Base-by-base conservation (phyloP, 2,797 vertebrate genomes). In the Peromyscus attwateri region DNA sequence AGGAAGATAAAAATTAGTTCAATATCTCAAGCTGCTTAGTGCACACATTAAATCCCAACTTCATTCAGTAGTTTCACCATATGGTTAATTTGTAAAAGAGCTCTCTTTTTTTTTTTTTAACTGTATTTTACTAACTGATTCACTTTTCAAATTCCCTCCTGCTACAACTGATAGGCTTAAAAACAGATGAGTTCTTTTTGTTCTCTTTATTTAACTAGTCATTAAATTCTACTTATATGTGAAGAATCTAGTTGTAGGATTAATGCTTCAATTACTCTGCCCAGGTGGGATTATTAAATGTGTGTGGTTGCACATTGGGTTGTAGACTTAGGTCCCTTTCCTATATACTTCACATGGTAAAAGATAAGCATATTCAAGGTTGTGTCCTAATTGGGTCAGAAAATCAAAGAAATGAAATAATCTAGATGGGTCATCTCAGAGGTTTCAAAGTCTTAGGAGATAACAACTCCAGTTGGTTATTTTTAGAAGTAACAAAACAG, bases 1-100 rank as follows among this genome's bases (percentile, higher is more conserved):
- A 27, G 37, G 57, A 94, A 88, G 21, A 52, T 88, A 96, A 97
- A 95, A 96, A 94, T 91, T 70, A 96, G 29, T 87, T 94, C 49
- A 88, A 29, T 94, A 93, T 82, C 80, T 96, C 76, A 94, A 57
- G 12, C 9, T 81, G 16, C 40, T 89, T 88, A 85, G n/a, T 88
- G 12, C 43, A 6, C 31, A 79, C 37, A 81, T 62, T 95, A 89
- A 91, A 87, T 73, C 57, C 37, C 7, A 92, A 64, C 25, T 75
- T 95, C 40, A 49, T 57, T 85, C 46, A 70, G 21, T 57, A 81
- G 52, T 94, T 96, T 97, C 92, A 83, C 37, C 25, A 80, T 2
- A 7, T 27, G 60, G 6, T 11, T 91, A 83, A 91, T 71, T 91
- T 95, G 14, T 93, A 89, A 95, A 94, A 77, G 40, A 93, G 5